Percentiles rank a stretch among this genome's conserved stretches.
These are phyloP conservation scores for Anomalospiza imberbis DNA, from an alignment of 2,797 vertebrate species.

Conservation along the genomic window DNA sequence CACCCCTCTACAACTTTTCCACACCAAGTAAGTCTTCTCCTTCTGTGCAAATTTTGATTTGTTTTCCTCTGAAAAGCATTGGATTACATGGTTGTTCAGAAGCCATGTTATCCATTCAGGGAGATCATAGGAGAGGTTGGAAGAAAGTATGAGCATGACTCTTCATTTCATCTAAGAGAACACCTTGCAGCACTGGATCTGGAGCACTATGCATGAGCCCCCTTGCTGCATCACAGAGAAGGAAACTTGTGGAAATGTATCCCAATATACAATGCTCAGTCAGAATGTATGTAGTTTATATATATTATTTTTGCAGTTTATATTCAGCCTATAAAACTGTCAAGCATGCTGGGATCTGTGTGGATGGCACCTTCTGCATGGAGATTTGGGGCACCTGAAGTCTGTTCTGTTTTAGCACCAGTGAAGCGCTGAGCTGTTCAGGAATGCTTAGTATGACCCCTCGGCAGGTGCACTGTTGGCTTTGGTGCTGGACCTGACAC, in stretches of 20 bases:
- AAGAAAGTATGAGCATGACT: not conserved
- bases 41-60: not conserved
- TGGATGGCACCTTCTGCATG: not conserved
- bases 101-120: not conserved
- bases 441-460: not conserved
- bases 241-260: not conserved
- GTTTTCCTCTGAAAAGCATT: not conserved
- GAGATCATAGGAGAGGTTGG: not conserved
- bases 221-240: not conserved
- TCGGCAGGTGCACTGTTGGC: not conserved
- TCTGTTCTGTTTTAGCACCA: not conserved
- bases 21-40: not conserved
- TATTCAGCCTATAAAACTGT: not conserved
- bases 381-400: not conserved
- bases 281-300: not conserved
- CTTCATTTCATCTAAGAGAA: not conserved
- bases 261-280: not conserved
- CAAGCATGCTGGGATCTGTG: not conserved
- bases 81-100: not conserved
- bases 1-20: not conserved
- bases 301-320: not conserved
- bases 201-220: not conserved
- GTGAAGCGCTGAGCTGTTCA: not conserved
- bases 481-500: not conserved
- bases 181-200: not conserved